Base-by-base conservation (phyloP, 92 coral and sea anemone species). In the Porites cylindrica region DNA sequence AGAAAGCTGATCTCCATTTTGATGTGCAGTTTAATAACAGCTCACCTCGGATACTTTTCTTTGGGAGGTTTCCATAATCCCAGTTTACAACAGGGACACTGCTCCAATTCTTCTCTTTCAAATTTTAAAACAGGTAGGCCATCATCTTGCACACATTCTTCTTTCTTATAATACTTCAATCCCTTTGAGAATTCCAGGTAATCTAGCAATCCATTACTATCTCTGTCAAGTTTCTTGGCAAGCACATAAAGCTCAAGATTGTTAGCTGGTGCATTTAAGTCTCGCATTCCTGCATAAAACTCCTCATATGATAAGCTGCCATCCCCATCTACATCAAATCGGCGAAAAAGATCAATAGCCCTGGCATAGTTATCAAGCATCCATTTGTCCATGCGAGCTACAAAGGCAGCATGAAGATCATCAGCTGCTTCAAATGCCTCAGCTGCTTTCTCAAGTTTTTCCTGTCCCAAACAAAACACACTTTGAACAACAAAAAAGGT, bases 221-320 rank as follows among this genome's bases (percentile, higher is more conserved):
- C 98, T 71, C 91, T 91, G 71, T 97, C 99, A 2, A 97, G 61
- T 85, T 93, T 97, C 85, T 92, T 97, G 4, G 99, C 99, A 32
- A 97, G 90, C n/a, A 97, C 91, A 89, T 95, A 97, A 23, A 97
- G 84, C 81, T 97, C 99, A 21, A 95, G 85, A 84, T 93, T 97
- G 84, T 97, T 97, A 9, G 98, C 98, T 8, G 99, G 99, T 17
- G 98, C 99, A 75, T 96, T 87, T 17, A 97, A 88, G 77, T 97
- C 99, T 86, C 97, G 89, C 99, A 97, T 97, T 85, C 99, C 99
- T 18, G 99, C 98, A 78, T 97, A 97, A 72, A 97, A 97, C 82
- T 97, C 99, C 18, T 97, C 99, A 43, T 95, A 97, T 12, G 97
- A 95, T 78, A 97, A 84, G 54, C 94, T 94, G 51, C 99, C 99